These are phyloP conservation scores for Eurytoma adleriae DNA, from an alignment of 2,888 invertebrate genomes.

Conservation along the genomic window DNA sequence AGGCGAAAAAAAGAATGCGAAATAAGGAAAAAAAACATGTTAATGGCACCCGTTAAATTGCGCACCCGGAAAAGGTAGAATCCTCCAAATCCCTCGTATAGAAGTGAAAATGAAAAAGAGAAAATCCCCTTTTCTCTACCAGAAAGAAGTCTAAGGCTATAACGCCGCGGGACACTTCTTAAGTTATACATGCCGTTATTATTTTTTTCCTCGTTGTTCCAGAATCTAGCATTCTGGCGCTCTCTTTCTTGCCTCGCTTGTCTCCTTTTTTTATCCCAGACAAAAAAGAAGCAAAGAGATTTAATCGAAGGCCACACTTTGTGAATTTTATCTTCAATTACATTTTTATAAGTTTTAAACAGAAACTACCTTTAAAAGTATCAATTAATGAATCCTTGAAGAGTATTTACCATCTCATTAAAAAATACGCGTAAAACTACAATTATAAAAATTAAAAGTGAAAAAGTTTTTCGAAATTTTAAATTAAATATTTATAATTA, in stretches of 20 bases:
- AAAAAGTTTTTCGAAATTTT: too few relatives aligned
- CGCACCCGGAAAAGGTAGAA: not conserved
- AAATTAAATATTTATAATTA: too few relatives aligned
- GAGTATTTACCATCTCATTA: too few relatives aligned
- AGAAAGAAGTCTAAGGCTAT: slow-evolving; percentile 8
- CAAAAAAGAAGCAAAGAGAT: not conserved
- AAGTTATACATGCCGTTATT: slow-evolving; percentile 24
- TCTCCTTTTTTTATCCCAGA: not conserved
- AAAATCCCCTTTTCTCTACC: not conserved
- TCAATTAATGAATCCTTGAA: too few relatives aligned
- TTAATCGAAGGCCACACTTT: not conserved
- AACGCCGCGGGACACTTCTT: slow-evolving; percentile 24
- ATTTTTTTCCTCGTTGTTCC: slow-evolving; percentile 1
- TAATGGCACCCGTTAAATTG: slow-evolving; percentile 19
- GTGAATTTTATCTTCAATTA: not conserved
- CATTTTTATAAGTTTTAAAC: too few relatives aligned
- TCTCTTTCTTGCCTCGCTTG: too few relatives aligned
- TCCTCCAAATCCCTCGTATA: slow-evolving; percentile 22
- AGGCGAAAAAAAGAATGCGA: not conserved
- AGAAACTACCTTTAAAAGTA: too few relatives aligned
- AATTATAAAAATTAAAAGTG: too few relatives aligned
- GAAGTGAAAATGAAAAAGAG: slow-evolving; percentile 29
- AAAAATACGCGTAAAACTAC: too few relatives aligned
- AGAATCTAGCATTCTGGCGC: too few relatives aligned
- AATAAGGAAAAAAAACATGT: not conserved